These are phyloP conservation scores for Gymnothorax reevesii DNA, from an alignment of 2,797 vertebrate genomes.

Conservation along the genomic window DNA sequence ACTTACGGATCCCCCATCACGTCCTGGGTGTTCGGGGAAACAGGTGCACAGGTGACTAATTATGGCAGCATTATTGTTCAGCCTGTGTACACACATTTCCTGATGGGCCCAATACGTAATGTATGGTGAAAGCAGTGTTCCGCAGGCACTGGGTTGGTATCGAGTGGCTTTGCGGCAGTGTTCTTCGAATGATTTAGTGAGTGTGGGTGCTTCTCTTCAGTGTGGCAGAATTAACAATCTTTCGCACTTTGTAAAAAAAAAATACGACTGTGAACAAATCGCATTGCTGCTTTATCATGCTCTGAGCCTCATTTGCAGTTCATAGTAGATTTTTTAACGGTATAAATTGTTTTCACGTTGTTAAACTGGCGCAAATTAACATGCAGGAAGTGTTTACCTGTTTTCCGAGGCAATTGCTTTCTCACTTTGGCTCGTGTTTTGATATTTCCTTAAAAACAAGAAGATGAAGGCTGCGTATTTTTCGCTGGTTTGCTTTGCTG, in stretches of 20 bases:
- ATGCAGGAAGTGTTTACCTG: conserved; percentile 65
- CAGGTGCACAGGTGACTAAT: conserved; percentile 46
- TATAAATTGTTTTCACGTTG: conserved; percentile 65
- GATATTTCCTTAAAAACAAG: conserved; percentile 36
- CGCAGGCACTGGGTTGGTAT: neutral
- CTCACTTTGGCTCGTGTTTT: conserved; percentile 52
- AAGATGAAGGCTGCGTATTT: conserved; percentile 20
- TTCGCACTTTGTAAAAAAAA: neutral
- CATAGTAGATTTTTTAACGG: conserved; percentile 48
- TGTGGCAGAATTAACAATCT: neutral
- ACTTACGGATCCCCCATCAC: conserved; percentile 42
- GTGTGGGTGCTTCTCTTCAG: neutral
- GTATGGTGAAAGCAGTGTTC: neutral
- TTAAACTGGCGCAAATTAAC: conserved; percentile 65
- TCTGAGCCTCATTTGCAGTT: conserved; percentile 61
- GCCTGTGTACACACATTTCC: conserved; percentile 44
- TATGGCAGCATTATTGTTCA: conserved; percentile 4
- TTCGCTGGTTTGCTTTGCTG: neutral
- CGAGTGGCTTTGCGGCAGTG: neutral
- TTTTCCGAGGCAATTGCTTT: conserved; percentile 60
- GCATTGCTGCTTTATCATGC: conserved; percentile 60
- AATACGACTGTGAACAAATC: conserved; percentile 66
- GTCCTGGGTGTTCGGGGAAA: conserved; percentile 44
- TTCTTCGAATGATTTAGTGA: neutral
- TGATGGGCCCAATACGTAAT: conserved; percentile 37